A percentile compares a stretch with the other conserved stretches of the same genome.
Evolutionary conservation across 2,113 vertebrate genomes (phyloP).

Genomic region (Elephas maximus): DNA sequence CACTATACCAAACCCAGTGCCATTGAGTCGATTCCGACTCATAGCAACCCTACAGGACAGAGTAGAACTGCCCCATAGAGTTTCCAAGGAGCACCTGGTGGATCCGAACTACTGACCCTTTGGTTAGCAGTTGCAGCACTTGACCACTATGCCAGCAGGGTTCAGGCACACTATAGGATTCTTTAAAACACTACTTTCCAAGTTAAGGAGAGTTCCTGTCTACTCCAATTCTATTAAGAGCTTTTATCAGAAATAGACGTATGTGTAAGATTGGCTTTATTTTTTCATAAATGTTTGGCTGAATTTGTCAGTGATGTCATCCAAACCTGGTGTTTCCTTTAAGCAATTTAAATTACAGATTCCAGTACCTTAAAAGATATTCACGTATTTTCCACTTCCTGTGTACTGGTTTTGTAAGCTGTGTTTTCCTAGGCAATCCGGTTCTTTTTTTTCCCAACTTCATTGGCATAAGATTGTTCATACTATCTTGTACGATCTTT

Average conservation of each 20-base stretch:
- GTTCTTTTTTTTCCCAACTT: neutral
- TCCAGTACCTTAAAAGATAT: neutral
- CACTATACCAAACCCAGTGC: no score
- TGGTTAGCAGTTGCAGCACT: no score
- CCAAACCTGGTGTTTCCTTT: neutral
- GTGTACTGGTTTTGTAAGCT: neutral
- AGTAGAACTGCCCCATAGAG: no score
- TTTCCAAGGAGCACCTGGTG: no score
- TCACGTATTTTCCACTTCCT: neutral
- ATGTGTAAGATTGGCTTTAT: neutral
- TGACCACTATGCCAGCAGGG: no score
- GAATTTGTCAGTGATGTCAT: neutral
- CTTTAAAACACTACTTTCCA: neutral
- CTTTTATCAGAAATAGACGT: neutral
- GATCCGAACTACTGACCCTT: no score
- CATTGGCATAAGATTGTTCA: neutral
- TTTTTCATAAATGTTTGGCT: neutral
- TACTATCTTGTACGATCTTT: neutral
- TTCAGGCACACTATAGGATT: no score
- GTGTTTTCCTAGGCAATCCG: neutral
- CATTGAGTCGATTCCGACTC: no score
- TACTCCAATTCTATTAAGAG: neutral
- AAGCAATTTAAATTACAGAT: neutral
- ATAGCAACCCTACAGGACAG: no score
- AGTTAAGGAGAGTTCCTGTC: neutral